These are phyloP conservation scores for Deroplatys truncata DNA, from an alignment of 2,888 invertebrate species.

Conservation along the genomic window DNA sequence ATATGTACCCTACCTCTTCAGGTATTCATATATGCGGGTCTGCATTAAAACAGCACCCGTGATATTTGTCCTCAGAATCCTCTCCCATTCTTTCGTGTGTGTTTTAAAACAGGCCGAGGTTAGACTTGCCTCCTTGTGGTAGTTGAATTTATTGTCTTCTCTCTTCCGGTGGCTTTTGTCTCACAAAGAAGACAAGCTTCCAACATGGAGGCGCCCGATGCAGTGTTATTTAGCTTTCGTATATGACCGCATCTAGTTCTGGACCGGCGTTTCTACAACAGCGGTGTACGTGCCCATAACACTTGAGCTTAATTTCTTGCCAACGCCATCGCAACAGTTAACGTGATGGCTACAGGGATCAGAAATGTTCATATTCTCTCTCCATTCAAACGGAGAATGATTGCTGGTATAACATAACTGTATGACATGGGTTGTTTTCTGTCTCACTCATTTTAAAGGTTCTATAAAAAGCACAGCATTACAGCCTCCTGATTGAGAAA, in stretches of 20 bases:
- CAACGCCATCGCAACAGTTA: no score
- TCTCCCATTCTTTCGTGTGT: not conserved
- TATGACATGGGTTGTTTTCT: no score
- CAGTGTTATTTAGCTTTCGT: not conserved
- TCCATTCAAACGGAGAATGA: no score
- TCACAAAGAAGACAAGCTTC: not conserved
- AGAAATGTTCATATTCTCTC: no score
- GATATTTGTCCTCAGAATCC: conserved; percentile 9
- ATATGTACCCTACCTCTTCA: conserved; percentile 19
- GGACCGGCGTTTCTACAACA: not conserved
- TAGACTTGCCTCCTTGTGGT: conserved; percentile 1
- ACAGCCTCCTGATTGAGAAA: no score
- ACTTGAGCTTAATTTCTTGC: no score
- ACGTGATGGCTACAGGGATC: no score
- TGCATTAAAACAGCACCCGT: conserved; percentile 13
- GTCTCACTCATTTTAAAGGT: no score
- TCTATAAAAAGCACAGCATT: no score
- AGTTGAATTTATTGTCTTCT: conserved; percentile 14
- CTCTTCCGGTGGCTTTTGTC: conserved; percentile 20
- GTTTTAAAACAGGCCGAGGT: not conserved
- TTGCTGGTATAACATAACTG: no score
- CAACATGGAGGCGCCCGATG: not conserved
- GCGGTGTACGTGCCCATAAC: no score
- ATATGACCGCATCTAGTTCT: not conserved
- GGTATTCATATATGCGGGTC: conserved; percentile 25